Evolutionary conservation across 1,140 invertebrate genomes (phyloP).

Genomic region (Drosophila lacertosa): DNA sequence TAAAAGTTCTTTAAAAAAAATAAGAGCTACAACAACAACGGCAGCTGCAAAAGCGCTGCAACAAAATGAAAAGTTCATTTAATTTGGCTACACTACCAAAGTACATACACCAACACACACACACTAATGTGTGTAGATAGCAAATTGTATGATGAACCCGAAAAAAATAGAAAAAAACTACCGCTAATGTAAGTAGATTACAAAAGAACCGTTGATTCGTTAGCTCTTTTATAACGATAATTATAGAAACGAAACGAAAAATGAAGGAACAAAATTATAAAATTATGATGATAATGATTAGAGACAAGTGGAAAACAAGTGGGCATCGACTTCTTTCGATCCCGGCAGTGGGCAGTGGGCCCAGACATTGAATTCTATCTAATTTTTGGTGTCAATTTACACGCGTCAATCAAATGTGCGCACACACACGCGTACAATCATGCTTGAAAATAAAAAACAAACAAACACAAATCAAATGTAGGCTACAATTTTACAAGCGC

Average conservation of each 20-base stretch:
- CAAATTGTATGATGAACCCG: conserved; percentile 33
- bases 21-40: conserved; percentile 1
- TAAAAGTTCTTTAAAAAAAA: conserved; percentile 53
- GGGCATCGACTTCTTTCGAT: not conserved
- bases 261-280: conserved; percentile 8
- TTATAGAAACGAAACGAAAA: conserved; percentile 16
- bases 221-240: conserved; percentile 29
- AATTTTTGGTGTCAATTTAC: conserved; percentile 65
- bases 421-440: conserved; percentile 8
- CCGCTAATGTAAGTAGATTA: conserved; percentile 62
- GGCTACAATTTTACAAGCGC: conserved; percentile 63
- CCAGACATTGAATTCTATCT: conserved; percentile 35
- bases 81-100: conserved; percentile 38
- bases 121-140: conserved; percentile 1
- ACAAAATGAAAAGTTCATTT: conserved; percentile 45
- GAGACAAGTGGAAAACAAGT: conserved; percentile 19
- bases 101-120: conserved; percentile 4
- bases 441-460: conserved; percentile 32
- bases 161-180: conserved; percentile 29
- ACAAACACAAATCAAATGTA: conserved; percentile 56
- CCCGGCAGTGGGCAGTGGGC: not conserved
- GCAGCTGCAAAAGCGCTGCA: conserved; percentile 7
- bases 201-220: conserved; percentile 53
- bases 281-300: conserved; percentile 15
- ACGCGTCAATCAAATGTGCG: conserved; percentile 50